These are phyloP conservation scores for Tenthredo mesomela DNA, from an alignment of 2,888 invertebrate species.

Conservation along the genomic window DNA sequence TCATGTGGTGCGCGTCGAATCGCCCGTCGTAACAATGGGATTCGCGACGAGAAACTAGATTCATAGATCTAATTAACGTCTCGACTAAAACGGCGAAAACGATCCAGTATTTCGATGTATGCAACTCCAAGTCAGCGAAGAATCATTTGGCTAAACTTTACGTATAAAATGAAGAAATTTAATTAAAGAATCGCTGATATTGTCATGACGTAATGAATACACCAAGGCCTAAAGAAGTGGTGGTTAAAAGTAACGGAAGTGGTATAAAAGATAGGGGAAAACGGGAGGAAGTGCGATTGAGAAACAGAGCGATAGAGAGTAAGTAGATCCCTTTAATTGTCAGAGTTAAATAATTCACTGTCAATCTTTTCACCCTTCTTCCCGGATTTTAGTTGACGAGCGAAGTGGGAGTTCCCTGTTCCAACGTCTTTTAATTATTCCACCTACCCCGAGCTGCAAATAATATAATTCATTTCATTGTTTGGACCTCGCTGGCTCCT, in stretches of 20 bases:
- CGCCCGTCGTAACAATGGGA: neutral
- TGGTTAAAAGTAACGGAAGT: slow-evolving; percentile 41
- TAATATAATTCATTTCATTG: slow-evolving; percentile 75
- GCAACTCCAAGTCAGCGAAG: neutral
- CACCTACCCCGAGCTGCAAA: slow-evolving; percentile 65
- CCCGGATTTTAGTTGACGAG: slow-evolving; percentile 58
- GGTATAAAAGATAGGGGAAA: neutral
- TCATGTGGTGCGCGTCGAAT: slow-evolving; percentile 10
- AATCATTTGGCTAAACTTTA: neutral
- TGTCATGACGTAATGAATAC: neutral
- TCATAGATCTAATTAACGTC: neutral
- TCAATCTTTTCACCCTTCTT: slow-evolving; percentile 75
- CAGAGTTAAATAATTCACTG: slow-evolving; percentile 75
- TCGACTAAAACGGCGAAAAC: neutral
- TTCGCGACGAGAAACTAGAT: slow-evolving; percentile 6
- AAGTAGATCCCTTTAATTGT: slow-evolving; percentile 68
- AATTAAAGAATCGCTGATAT: neutral
- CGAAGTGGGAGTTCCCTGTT: slow-evolving; percentile 49
- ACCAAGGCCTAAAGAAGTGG: neutral
- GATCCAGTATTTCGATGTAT: neutral
- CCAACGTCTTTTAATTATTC: slow-evolving; percentile 73
- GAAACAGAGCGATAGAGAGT: slow-evolving; percentile 37
- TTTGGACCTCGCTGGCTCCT: slow-evolving; percentile 63
- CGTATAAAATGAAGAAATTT: neutral
- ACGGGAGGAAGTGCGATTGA: slow-evolving; percentile 47